phyloP scores from a whole-genome alignment of 2,113 vertebrate species.

The Protobothrops mucrosquamatus region DNA sequence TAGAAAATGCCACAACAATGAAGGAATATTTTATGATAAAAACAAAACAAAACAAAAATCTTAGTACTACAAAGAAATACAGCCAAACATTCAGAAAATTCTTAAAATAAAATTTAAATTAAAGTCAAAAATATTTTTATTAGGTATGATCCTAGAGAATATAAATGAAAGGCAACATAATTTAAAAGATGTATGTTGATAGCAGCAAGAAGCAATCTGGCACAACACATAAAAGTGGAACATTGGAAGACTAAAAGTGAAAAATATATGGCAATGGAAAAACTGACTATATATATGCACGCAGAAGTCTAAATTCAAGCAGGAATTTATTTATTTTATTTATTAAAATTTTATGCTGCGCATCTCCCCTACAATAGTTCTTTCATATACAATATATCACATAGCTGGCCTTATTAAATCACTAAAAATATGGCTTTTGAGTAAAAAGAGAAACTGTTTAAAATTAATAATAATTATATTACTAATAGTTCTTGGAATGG shows the following conservation, averaged over 20 bases:
- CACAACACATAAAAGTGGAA: not conserved
- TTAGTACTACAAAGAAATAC: not conserved
- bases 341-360: not conserved
- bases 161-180: not conserved
- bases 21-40: not conserved
- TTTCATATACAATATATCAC: not conserved
- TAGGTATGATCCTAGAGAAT: not conserved
- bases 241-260: not conserved
- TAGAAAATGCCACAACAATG: not conserved
- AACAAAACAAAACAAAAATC: not conserved
- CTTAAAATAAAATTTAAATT: not conserved
- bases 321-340: not conserved
- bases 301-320: not conserved
- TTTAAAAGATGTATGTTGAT: not conserved
- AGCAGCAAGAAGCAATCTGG: not conserved
- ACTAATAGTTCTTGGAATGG: not conserved
- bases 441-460: not conserved
- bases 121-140: not conserved
- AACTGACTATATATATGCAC: not conserved
- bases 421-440: not conserved
- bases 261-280: not conserved
- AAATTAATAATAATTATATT: not conserved
- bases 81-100: not conserved
- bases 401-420: not conserved
- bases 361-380: not conserved